Percentiles rank a stretch among this genome's conserved stretches.
phyloP scores from a whole-genome alignment of 53 echinoderm and acorn worm species.

The Temnopleurus reevesii region DNA sequence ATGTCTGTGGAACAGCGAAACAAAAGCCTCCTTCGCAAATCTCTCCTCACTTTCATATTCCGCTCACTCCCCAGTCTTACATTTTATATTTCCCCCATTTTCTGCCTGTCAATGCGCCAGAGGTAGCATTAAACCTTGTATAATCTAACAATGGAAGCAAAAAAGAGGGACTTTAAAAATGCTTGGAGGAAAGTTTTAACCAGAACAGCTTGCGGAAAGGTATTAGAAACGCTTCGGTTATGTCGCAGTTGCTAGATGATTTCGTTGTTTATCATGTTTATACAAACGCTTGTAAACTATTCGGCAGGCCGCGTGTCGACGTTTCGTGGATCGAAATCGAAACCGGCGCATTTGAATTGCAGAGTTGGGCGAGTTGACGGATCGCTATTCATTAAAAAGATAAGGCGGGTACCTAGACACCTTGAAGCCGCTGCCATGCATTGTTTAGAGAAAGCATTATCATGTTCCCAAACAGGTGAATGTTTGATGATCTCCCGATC shows the following conservation, averaged over 20 bases:
- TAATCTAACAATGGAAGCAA: neutral
- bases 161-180: neutral
- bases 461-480: constrained; percentile 18
- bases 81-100: neutral
- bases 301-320: neutral
- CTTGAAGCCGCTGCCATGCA: neutral
- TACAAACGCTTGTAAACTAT: neutral
- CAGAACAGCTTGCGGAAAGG: neutral
- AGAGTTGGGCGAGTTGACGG: neutral
- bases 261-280: constrained; percentile 11
- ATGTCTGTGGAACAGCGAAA: neutral
- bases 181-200: neutral
- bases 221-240: neutral
- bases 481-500: constrained; percentile 15
- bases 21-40: constrained; percentile 17
- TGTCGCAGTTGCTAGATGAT: neutral
- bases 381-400: neutral
- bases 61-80: constrained; percentile 11
- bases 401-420: neutral
- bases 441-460: constrained; percentile 1
- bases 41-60: constrained; percentile 1
- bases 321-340: constrained; percentile 1
- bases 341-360: neutral
- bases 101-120: neutral
- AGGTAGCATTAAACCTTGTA: neutral